phyloP scores from a whole-genome alignment of 2,797 vertebrate species.

The Enteromius radiatus region DNA sequence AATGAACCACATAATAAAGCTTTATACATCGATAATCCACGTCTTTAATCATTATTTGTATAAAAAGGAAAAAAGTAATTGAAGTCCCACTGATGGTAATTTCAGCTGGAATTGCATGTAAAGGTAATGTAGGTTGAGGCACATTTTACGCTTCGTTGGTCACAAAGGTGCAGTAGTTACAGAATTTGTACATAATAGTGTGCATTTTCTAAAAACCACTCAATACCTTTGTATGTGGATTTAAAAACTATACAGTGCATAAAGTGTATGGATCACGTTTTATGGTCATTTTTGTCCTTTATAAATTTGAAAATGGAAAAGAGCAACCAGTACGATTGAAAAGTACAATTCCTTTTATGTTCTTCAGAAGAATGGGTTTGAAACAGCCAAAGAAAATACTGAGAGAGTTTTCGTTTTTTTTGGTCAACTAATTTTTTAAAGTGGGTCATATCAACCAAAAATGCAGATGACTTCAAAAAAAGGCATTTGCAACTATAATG shows the following conservation, averaged over 20 bases:
- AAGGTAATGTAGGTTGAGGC: not conserved
- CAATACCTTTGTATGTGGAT: not conserved
- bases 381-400: not conserved
- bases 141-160: not conserved
- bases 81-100: not conserved
- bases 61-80: not conserved
- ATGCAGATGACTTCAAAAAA: slow-evolving; percentile 1
- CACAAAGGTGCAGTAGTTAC: not conserved
- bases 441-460: not conserved
- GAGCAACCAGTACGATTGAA: not conserved
- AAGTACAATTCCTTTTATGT: too few species aligned
- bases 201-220: not conserved
- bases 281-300: not conserved
- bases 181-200: not conserved
- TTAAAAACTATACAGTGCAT: not conserved
- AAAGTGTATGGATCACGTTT: not conserved
- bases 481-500: not conserved
- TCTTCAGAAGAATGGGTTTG: not conserved
- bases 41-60: not conserved
- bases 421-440: not conserved
- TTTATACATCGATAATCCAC: not conserved
- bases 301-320: not conserved
- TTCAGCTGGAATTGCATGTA: not conserved
- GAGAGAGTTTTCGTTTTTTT: not conserved
- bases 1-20: not conserved